Evolutionary conservation across 2,888 invertebrate species (phyloP).

Genomic region (Pyrocoelia pectoralis): DNA sequence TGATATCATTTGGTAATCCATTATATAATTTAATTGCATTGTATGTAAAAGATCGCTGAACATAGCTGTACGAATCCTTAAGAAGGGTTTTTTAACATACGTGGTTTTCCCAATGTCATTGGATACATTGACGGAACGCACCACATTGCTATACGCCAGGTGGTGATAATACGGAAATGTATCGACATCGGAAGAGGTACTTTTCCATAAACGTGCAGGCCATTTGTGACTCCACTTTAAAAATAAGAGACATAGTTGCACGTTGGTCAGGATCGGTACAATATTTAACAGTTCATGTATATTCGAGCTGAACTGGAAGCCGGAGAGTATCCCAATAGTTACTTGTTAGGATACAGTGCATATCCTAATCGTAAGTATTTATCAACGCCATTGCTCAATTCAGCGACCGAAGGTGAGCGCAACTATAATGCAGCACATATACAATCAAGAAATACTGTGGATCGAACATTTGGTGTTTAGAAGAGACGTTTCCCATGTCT

Average conservation of each 20-base stretch:
- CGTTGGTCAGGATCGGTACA: slow-evolving; percentile 35
- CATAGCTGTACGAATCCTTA: no score
- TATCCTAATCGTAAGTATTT: neutral
- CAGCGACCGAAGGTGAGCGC: neutral
- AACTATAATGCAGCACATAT: neutral
- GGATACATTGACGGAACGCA: no score
- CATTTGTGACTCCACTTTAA: slow-evolving; percentile 39
- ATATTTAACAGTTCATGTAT: slow-evolving; percentile 32
- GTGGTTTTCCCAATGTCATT: no score
- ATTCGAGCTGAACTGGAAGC: neutral
- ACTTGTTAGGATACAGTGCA: neutral
- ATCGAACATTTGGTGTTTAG: neutral
- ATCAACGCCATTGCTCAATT: neutral
- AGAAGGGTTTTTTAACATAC: no score
- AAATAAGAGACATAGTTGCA: slow-evolving; percentile 38
- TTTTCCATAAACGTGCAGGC: no score
- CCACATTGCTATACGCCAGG: slow-evolving; percentile 2
- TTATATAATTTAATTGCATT: no score
- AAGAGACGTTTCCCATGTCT: neutral
- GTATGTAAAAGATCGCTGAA: no score
- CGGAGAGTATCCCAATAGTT: neutral
- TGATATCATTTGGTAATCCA: no score
- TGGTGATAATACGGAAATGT: slow-evolving; percentile 44
- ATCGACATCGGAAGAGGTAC: slow-evolving; percentile 45
- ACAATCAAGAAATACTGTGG: no score